These are phyloP conservation scores for Rhincodon typus DNA, from an alignment of 2,797 vertebrate genomes.

Conservation along the genomic window DNA sequence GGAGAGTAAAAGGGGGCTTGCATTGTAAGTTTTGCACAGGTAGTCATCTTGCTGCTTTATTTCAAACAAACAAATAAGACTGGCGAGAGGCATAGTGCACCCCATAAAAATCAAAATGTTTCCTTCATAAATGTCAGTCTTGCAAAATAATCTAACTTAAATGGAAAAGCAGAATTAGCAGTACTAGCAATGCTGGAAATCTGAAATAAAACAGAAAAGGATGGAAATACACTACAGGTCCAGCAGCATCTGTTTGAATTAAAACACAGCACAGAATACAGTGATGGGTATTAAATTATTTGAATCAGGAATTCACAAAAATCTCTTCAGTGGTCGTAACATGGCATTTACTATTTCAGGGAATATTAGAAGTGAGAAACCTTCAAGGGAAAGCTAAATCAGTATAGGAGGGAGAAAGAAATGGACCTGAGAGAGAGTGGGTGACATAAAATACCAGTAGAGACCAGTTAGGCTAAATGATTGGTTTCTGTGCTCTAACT, in stretches of 20 bases:
- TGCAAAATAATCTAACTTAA: background rate
- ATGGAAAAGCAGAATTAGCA: background rate
- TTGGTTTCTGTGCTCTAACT: background rate
- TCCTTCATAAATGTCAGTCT: background rate
- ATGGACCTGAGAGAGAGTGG: background rate
- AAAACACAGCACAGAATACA: background rate
- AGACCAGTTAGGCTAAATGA: background rate
- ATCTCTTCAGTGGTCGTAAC: background rate
- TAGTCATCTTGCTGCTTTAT: background rate
- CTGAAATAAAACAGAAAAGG: background rate
- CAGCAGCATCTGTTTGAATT: background rate
- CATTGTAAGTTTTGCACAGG: background rate
- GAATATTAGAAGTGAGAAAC: background rate
- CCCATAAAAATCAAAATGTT: background rate
- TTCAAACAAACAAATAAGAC: background rate
- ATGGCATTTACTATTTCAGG: background rate
- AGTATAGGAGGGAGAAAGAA: background rate
- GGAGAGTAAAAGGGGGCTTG: background rate
- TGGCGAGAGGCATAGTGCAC: background rate
- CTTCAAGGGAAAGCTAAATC: background rate
- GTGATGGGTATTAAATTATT: background rate
- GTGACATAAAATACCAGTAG: background rate
- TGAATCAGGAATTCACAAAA: background rate
- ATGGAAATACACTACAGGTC: background rate
- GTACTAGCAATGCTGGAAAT: background rate